These are phyloP conservation scores for Pangasius krempfi DNA, from an alignment of 2,797 vertebrate genomes.

Conservation along the genomic window DNA sequence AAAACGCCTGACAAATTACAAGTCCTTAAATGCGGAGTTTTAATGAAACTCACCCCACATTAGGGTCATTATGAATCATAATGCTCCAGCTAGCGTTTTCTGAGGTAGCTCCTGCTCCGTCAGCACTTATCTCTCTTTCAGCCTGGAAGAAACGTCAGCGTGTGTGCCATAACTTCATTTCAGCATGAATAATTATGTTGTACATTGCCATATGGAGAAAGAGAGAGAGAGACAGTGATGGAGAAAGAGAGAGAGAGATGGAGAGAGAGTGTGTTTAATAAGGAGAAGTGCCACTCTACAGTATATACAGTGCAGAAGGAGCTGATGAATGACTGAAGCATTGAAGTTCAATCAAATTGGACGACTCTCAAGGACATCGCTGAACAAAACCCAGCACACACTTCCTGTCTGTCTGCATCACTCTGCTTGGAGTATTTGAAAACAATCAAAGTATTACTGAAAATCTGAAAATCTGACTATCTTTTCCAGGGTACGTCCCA, in stretches of 20 bases:
- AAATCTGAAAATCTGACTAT: background rate
- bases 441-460: background rate
- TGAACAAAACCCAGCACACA: slow-evolving; percentile 24
- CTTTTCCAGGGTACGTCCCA: background rate
- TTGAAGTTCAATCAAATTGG: slow-evolving; percentile 45
- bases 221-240: background rate
- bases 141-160: slow-evolving; percentile 18
- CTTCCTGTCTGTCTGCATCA: background rate
- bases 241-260: background rate
- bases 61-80: background rate
- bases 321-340: slow-evolving; percentile 53
- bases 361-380: slow-evolving; percentile 48
- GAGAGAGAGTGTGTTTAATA: slow-evolving; percentile 5
- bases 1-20: background rate
- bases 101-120: background rate
- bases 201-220: slow-evolving; percentile 6
- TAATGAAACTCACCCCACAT: background rate
- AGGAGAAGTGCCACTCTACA: slow-evolving; percentile 9
- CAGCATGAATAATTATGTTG: slow-evolving; percentile 40
- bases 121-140: slow-evolving; percentile 13
- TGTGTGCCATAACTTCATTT: slow-evolving; percentile 33
- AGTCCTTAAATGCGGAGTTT: background rate
- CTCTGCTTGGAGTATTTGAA: background rate
- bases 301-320: background rate
- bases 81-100: background rate